Conservation (phyloP, 35 echinoderm and acorn worm species). For the Chiridota heheva region DNA sequence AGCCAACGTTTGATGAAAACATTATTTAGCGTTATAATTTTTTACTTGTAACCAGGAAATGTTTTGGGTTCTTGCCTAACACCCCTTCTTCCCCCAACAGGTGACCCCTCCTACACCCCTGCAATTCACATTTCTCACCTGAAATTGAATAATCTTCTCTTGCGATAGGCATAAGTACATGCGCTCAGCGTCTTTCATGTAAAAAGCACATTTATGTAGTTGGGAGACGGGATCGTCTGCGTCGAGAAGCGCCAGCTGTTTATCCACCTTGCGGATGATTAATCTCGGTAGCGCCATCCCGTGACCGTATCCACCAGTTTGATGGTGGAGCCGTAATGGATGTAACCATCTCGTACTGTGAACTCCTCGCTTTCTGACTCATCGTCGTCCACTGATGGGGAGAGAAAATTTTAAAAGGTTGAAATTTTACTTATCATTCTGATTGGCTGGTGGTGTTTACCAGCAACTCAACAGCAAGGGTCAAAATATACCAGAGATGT, state of each 20-base stretch:
- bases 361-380: conserved; percentile 98
- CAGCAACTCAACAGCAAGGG: no score
- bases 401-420: not conserved
- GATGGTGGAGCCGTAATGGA: conserved; percentile 95
- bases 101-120: no score
- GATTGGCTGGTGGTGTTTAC: not conserved
- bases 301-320: conserved; percentile 91
- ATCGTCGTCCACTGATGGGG: conserved; percentile 89
- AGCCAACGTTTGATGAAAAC: no score
- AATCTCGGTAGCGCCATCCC: conserved; percentile 84
- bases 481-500: no score
- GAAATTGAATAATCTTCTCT: conserved; percentile 95
- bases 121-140: conserved; percentile 58
- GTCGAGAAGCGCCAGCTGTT: conserved; percentile 81
- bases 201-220: conserved; percentile 97
- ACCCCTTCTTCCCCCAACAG: no score
- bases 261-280: conserved; percentile 94
- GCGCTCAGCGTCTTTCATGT: conserved; percentile 94
- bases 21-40: no score
- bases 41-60: no score
- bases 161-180: conserved; percentile 96
- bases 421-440: not conserved
- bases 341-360: conserved; percentile 96
- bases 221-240: conserved; percentile 96
- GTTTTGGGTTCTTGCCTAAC: no score